These are phyloP conservation scores for Gobiocypris rarus DNA, from an alignment of 2,113 vertebrate species.

Conservation along the genomic window DNA sequence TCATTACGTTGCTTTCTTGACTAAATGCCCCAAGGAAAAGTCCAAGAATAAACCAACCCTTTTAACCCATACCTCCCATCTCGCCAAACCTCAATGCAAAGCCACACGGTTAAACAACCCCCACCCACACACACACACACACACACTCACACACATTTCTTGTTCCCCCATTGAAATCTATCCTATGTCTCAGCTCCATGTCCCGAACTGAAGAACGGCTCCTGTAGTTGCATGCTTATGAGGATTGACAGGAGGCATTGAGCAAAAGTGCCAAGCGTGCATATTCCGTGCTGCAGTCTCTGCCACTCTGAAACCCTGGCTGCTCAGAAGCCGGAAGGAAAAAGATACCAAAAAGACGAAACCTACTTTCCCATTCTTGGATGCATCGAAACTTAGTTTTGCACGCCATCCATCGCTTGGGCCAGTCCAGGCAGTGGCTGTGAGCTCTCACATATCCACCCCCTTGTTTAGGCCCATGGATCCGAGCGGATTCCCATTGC, in stretches of 20 bases:
- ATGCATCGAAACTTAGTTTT: background rate
- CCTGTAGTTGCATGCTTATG: conserved; percentile 31
- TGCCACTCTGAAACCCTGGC: conserved; percentile 59
- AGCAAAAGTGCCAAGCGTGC: conserved; percentile 69
- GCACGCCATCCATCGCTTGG: background rate
- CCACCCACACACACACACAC: no score
- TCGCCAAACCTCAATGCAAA: background rate
- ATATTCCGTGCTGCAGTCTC: conserved; percentile 68
- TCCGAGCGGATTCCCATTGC: conserved; percentile 39
- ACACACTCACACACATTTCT: no score
- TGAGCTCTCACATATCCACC: conserved; percentile 20
- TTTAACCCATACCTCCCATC: conserved; percentile 19
- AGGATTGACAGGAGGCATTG: conserved; percentile 37
- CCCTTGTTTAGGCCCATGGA: conserved; percentile 31
- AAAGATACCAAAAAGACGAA: background rate
- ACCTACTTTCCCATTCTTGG: background rate
- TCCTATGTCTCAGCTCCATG: conserved; percentile 10
- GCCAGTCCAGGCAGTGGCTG: background rate
- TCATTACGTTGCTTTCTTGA: conserved; percentile 46
- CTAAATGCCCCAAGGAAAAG: conserved; percentile 41
- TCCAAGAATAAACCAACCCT: conserved; percentile 34
- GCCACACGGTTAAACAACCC: background rate
- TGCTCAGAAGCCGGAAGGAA: background rate
- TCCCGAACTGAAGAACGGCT: background rate
- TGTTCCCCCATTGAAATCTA: background rate